phyloP scores from a whole-genome alignment of 2,888 invertebrate genomes.

The Amphipoea lucens region DNA sequence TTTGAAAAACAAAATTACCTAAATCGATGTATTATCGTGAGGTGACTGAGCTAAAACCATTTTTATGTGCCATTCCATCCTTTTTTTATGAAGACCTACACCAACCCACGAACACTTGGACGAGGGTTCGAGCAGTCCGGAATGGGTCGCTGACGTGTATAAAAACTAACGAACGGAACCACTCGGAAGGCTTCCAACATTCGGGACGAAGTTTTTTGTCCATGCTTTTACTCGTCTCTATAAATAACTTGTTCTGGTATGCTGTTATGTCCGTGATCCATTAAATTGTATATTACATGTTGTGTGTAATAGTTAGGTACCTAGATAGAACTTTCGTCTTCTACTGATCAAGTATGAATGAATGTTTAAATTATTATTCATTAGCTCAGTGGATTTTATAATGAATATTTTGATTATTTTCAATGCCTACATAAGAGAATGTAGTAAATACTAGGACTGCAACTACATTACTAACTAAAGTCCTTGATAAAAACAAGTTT shows the following conservation, averaged over 20 bases:
- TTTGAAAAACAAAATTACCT: slow-evolving; percentile 9
- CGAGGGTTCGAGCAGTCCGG: slow-evolving; percentile 66
- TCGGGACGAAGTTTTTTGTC: slow-evolving; percentile 84
- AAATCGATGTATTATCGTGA: slow-evolving; percentile 18
- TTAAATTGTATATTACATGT: slow-evolving; percentile 67
- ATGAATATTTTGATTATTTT: slow-evolving; percentile 2
- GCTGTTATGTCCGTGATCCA: slow-evolving; percentile 71
- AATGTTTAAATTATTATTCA: neutral
- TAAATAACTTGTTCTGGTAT: slow-evolving; percentile 83
- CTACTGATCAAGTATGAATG: slow-evolving; percentile 58
- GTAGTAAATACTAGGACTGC: slow-evolving; percentile 42
- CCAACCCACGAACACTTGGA: slow-evolving; percentile 78
- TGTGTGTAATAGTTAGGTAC: slow-evolving; percentile 41
- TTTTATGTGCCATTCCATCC: slow-evolving; percentile 38
- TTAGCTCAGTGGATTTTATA: neutral
- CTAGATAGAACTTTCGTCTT: slow-evolving; percentile 71
- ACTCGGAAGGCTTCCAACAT: slow-evolving; percentile 81
- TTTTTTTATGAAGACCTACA: slow-evolving; percentile 80
- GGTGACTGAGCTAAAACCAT: slow-evolving; percentile 43
- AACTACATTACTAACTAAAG: slow-evolving; percentile 44
- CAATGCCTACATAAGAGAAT: slow-evolving; percentile 42
- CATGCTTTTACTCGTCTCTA: slow-evolving; percentile 79
- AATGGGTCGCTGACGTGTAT: slow-evolving; percentile 71
- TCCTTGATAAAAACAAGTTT: slow-evolving; percentile 59
- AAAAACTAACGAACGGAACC: slow-evolving; percentile 80